Conservation (phyloP, 35 echinoderm and acorn worm species). For the Heliocidaris tuberculata region DNA sequence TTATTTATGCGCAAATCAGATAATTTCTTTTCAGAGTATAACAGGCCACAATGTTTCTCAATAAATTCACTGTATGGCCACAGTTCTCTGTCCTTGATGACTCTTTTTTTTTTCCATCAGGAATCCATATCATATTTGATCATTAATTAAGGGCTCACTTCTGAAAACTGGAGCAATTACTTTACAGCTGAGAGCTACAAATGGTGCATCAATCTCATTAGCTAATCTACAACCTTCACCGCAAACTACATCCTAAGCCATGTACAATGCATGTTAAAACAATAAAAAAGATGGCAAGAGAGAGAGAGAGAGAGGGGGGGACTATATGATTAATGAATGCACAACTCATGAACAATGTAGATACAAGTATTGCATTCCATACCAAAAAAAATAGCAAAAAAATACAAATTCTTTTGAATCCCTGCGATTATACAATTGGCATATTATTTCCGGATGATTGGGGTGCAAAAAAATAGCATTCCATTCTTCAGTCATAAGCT, state of each 20-base stretch:
- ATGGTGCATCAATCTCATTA: neutral
- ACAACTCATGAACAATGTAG: neutral
- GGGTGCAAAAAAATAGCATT: neutral
- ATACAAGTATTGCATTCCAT: neutral
- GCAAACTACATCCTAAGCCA: neutral
- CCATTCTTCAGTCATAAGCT: neutral
- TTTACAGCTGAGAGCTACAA: neutral
- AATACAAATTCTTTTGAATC: neutral
- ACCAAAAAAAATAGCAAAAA: neutral
- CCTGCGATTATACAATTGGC: neutral
- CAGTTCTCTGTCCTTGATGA: too few species aligned
- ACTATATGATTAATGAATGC: neutral
- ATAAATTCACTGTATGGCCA: too few species aligned
- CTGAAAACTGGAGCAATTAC: neutral
- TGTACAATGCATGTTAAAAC: neutral
- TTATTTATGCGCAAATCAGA: too few species aligned
- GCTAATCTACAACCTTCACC: neutral
- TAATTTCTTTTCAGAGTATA: too few species aligned
- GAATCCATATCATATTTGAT: neutral
- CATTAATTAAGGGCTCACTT: neutral
- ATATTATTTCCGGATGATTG: neutral
- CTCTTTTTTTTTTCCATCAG: too few species aligned
- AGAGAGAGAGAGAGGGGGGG: neutral
- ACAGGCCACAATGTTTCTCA: too few species aligned
- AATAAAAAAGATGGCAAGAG: neutral